Percentiles rank a stretch among this genome's conserved stretches.
These are phyloP conservation scores for Phaonia tiefii DNA, from an alignment of 2,888 invertebrate species.

Conservation along the genomic window DNA sequence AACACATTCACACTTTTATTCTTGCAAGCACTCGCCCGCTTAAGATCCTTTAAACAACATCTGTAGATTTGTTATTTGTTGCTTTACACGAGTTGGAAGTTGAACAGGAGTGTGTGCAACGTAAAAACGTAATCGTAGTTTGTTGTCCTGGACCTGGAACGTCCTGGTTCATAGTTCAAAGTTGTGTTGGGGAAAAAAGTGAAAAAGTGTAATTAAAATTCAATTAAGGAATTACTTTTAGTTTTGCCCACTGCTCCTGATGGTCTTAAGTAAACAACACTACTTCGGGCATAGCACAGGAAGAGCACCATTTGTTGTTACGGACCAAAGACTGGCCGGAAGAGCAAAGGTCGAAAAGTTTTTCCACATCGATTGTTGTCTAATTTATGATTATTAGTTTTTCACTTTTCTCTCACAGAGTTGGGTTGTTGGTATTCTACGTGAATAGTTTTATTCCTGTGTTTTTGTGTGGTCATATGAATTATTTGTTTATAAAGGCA, in stretches of 20 bases:
- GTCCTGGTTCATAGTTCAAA: not conserved
- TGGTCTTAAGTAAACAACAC: constrained; percentile 38
- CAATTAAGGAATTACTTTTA: constrained; percentile 70
- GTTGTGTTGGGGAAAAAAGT: constrained; percentile 51
- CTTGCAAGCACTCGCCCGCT: constrained; percentile 12
- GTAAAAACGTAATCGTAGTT: not conserved
- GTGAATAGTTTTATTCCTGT: constrained; percentile 57
- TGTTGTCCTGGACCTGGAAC: not conserved
- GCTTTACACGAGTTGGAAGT: not conserved
- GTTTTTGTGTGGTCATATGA: constrained; percentile 56
- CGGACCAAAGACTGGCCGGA: constrained; percentile 12
- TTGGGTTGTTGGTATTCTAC: constrained; percentile 45
- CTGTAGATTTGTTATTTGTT: constrained; percentile 64
- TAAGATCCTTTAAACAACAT: constrained; percentile 58
- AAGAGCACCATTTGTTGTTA: too few species aligned
- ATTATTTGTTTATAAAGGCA: constrained; percentile 33
- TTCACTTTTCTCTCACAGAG: constrained; percentile 22
- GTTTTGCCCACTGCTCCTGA: constrained; percentile 31
- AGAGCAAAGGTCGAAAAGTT: constrained; percentile 67
- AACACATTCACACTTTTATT: constrained; percentile 12
- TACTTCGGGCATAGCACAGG: not conserved
- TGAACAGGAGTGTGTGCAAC: not conserved
- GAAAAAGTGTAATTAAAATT: constrained; percentile 71
- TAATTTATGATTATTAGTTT: constrained; percentile 67
- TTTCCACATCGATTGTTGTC: constrained; percentile 66